These are phyloP conservation scores for Archivesica marissinica DNA, from an alignment of 1,140 invertebrate species.

Conservation along the genomic window DNA sequence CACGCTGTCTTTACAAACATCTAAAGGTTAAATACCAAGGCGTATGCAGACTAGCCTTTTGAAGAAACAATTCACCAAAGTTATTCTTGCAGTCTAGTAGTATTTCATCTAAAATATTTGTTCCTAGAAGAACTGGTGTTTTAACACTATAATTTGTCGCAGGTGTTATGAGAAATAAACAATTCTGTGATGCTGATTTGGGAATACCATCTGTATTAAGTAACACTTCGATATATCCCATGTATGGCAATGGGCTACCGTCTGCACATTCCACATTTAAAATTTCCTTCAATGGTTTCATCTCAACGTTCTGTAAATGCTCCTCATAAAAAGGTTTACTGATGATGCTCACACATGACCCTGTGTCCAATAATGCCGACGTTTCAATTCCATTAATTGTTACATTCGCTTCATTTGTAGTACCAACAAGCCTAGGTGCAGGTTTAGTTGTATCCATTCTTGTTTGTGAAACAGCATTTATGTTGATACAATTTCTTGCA, in stretches of 20 bases:
- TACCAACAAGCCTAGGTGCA: slow-evolving; percentile 9
- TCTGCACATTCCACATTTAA: slow-evolving; percentile 64
- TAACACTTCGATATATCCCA: slow-evolving; percentile 52
- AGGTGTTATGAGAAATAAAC: slow-evolving; percentile 40
- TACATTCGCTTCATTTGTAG: background rate
- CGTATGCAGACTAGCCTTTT: background rate
- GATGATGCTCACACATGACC: slow-evolving; percentile 46
- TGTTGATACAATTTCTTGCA: too few relatives aligned
- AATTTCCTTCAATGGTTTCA: slow-evolving; percentile 31
- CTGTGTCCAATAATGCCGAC: slow-evolving; percentile 57
- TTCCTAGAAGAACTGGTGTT: slow-evolving; percentile 34
- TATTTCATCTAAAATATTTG: slow-evolving; percentile 31
- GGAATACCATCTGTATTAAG: background rate
- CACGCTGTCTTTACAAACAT: background rate
- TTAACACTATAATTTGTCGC: background rate
- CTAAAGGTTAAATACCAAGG: slow-evolving; percentile 3
- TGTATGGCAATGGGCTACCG: slow-evolving; percentile 53
- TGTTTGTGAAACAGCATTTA: too few relatives aligned
- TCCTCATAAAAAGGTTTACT: slow-evolving; percentile 41
- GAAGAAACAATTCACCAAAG: background rate
- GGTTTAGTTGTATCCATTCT: too few relatives aligned
- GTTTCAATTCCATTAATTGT: slow-evolving; percentile 8
- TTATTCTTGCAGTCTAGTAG: slow-evolving; percentile 2
- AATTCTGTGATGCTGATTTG: slow-evolving; percentile 1
- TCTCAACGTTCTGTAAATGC: slow-evolving; percentile 5